These are phyloP conservation scores for Myotis yumanensis DNA, from an alignment of 2,113 vertebrate genomes.

Conservation along the genomic window DNA sequence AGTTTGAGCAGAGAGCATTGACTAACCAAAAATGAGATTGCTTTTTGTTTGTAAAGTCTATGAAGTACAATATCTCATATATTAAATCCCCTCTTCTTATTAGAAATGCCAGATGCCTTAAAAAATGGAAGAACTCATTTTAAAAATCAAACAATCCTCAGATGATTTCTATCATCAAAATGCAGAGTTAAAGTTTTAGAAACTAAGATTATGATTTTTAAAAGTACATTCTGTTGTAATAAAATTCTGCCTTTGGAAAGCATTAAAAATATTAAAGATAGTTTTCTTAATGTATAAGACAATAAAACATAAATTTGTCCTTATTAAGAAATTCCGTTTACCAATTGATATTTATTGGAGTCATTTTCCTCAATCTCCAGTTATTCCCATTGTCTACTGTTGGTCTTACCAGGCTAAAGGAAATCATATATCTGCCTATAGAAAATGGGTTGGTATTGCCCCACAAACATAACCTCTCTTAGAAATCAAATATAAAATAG, in stretches of 20 bases:
- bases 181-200: not conserved
- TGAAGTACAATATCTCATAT: not conserved
- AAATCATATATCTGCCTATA: not conserved
- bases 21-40: not conserved
- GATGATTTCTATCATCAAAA: not conserved
- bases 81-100: not conserved
- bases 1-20: not conserved
- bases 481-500: constrained; percentile 29
- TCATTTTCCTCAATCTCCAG: not conserved
- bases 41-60: constrained; percentile 43
- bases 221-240: not conserved
- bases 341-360: not conserved
- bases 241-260: not conserved
- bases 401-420: not conserved
- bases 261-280: not conserved
- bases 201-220: constrained; percentile 1
- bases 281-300: not conserved
- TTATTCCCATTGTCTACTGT: not conserved
- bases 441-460: not conserved
- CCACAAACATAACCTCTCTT: not conserved
- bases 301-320: not conserved
- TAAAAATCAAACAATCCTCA: constrained; percentile 40
- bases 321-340: not conserved
- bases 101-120: not conserved
- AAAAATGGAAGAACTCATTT: not conserved